Percentiles rank a stretch among this genome's conserved stretches.
Evolutionary conservation across 2,888 invertebrate genomes (phyloP).

Genomic region (Malachius bipustulatus): DNA sequence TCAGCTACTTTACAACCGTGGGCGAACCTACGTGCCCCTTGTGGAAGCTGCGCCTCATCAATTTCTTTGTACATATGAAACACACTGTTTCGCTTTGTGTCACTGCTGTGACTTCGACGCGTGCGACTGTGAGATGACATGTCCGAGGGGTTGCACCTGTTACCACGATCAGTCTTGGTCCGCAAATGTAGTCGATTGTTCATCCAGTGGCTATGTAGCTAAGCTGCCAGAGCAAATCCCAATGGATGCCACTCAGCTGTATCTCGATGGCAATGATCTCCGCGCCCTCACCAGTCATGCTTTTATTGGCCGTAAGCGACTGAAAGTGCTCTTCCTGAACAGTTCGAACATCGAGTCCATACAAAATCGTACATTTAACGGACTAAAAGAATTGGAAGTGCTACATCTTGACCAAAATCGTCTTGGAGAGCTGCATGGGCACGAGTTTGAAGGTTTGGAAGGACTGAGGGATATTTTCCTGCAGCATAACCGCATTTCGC

Average conservation of each 20-base stretch:
- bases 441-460: slow-evolving; percentile 69
- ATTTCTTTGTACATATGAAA: slow-evolving; percentile 73
- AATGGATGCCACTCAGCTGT: slow-evolving; percentile 82
- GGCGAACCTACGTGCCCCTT: slow-evolving; percentile 58
- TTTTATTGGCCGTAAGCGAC: slow-evolving; percentile 72
- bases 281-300: slow-evolving; percentile 66
- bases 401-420: slow-evolving; percentile 66
- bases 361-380: slow-evolving; percentile 74
- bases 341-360: slow-evolving; percentile 65
- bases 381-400: slow-evolving; percentile 62
- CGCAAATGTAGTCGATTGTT: slow-evolving; percentile 77
- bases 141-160: slow-evolving; percentile 77
- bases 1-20: slow-evolving; percentile 65
- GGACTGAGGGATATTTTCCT: slow-evolving; percentile 59
- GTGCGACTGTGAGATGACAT: slow-evolving; percentile 88
- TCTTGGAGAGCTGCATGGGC: slow-evolving; percentile 56
- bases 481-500: slow-evolving; percentile 59
- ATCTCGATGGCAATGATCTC: slow-evolving; percentile 74
- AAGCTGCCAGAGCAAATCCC: slow-evolving; percentile 71
- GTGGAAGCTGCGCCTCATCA: slow-evolving; percentile 70
- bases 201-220: slow-evolving; percentile 54
- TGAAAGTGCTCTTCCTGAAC: slow-evolving; percentile 65
- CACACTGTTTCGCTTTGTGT: slow-evolving; percentile 76
- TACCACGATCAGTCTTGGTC: slow-evolving; percentile 82
- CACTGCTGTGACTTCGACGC: slow-evolving; percentile 87